Percentiles rank a stretch among this genome's conserved stretches.
These are phyloP conservation scores for Dryobates pubescens DNA, from an alignment of 2,797 vertebrate genomes.

Conservation along the genomic window DNA sequence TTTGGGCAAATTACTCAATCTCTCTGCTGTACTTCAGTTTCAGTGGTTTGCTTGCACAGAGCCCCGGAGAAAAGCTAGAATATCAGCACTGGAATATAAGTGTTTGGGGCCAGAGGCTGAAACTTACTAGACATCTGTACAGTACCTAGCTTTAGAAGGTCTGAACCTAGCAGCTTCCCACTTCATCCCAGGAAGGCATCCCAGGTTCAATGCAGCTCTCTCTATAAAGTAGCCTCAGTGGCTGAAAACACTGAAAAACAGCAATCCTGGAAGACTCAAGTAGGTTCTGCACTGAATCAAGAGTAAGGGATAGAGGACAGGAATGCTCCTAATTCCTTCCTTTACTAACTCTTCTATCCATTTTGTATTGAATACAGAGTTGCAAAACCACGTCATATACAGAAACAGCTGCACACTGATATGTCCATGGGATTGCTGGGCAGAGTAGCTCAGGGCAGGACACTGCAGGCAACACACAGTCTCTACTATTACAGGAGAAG, in stretches of 20 bases:
- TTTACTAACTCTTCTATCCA: not conserved
- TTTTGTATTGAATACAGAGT: not conserved
- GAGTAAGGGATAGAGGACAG: not conserved
- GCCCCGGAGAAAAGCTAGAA: not conserved
- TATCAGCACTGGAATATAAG: accelerated
- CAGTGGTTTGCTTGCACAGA: not conserved
- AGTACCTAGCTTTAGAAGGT: not conserved
- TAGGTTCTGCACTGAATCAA: not conserved
- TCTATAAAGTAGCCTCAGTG: not conserved
- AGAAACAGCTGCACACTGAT: not conserved
- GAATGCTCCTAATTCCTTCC: not conserved
- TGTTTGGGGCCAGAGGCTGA: not conserved
- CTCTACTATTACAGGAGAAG: not conserved
- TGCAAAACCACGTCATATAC: not conserved
- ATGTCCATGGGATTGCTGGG: not conserved
- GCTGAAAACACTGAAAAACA: not conserved
- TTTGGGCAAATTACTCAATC: not conserved
- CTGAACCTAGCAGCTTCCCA: not conserved
- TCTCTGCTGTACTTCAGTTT: not conserved
- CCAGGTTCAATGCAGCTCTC: not conserved
- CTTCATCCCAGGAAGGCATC: not conserved
- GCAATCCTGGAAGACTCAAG: not conserved
- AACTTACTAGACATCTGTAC: not conserved
- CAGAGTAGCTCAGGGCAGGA: not conserved
- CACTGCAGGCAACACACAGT: not conserved